A percentile compares a stretch with the other conserved stretches of the same genome.
phyloP scores from a whole-genome alignment of 2,113 vertebrate genomes.

The Eulacestoma nigropectus region DNA sequence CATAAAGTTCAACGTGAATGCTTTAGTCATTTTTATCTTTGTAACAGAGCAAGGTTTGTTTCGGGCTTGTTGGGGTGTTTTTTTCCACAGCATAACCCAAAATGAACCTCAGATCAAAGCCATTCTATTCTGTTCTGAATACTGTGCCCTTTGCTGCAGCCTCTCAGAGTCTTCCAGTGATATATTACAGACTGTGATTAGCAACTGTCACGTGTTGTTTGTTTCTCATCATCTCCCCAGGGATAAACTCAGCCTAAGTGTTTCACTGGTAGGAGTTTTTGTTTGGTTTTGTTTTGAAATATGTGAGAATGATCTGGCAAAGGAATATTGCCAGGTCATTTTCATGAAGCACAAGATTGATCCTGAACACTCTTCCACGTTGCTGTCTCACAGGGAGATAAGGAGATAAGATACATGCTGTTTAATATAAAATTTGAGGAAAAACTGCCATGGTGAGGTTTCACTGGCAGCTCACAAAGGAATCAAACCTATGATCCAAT shows the following conservation, averaged over 20 bases:
- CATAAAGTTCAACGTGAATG: not conserved
- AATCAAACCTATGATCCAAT: not conserved
- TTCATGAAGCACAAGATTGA: not conserved
- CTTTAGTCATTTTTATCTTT: not conserved
- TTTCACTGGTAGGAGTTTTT: not conserved
- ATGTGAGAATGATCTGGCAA: not conserved
- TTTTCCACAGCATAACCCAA: not conserved
- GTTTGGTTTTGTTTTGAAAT: not conserved
- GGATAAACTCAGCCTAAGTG: slow-evolving; percentile 5
- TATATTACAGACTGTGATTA: not conserved
- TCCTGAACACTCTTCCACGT: not conserved
- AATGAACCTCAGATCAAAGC: slow-evolving; percentile 39
- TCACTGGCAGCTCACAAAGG: not conserved
- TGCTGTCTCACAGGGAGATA: not conserved
- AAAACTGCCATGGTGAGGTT: not conserved
- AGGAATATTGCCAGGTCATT: slow-evolving; percentile 6
- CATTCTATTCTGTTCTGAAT: not conserved
- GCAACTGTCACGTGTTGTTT: not conserved
- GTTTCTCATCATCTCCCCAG: slow-evolving; percentile 17
- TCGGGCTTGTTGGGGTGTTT: not conserved
- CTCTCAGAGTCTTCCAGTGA: not conserved
- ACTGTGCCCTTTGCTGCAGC: not conserved
- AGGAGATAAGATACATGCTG: not conserved
- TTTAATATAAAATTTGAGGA: not conserved
- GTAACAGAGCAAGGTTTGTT: not conserved